Evolutionary conservation across 30 jellyfish, hydroid and myxozoan genomes (phyloP), one percentile per base, ranked within the genome.

Genomic region (Aurelia sp.): DNA sequence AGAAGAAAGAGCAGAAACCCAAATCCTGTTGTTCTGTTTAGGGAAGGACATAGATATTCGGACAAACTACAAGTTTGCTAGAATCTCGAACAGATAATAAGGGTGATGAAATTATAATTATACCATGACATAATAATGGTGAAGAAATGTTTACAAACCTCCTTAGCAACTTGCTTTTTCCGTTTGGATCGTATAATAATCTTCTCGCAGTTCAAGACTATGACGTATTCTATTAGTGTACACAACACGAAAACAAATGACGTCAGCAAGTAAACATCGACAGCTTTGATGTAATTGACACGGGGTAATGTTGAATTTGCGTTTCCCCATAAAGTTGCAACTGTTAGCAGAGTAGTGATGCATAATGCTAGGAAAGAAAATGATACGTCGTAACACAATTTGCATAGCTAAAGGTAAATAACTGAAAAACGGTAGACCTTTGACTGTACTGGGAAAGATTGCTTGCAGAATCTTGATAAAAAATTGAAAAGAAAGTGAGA

Each of bases 291-390:
- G 89, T 88, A 88, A 62, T 79, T 88, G 11, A 88, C 96, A 18
- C 96, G 72, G 7, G 96, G 96, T n/a, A 88, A 35, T 19, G 96
- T 88, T 16, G 96, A 88, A 68, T 88, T 88, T 30, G 92, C 96
- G 60, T 76, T 79, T 41, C 96, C 90, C 96, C 96, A 88, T 19
- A 88, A 53, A 20, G 96, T 88, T 4, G 96, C 88, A 30, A 88
- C 89, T 4, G 96, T 88, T 27, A 88, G 88, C 60, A 88, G 76
- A 3, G 96, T 88, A 5, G 96, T 88, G 71, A 88, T 88, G 85
- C 96, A 88, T 61, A 88, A 55, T 6, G 89, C 96, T 88, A 17
- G 30, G 55, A 51, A 65, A 59, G 52, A 76, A 37, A 20, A 11
- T 44, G 55, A 16, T 44, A 44, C 8, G 7, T 44, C 55, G 7